Conservation (phyloP, 2,888 invertebrate species). For the Mayetiola destructor region DNA sequence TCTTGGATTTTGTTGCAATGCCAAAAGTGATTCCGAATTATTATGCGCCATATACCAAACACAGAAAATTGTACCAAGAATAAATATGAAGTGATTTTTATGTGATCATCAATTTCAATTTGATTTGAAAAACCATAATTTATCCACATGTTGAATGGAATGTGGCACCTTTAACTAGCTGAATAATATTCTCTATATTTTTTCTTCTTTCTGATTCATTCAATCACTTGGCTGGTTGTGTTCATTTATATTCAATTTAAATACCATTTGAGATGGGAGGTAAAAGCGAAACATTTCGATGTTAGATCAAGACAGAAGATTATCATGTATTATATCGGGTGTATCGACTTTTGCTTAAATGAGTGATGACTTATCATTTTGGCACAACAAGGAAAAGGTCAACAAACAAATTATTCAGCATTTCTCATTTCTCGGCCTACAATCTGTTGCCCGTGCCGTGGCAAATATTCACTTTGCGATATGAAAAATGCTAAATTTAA, state of each 20-base stretch:
- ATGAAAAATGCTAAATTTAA: not conserved
- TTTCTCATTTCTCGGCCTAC: not conserved
- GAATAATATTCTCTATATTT: not conserved
- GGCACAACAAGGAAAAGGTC: not conserved
- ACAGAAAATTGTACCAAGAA: constrained; percentile 1
- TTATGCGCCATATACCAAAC: not conserved
- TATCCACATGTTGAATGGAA: not conserved
- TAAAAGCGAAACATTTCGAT: too few relatives aligned
- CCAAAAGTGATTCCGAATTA: not conserved
- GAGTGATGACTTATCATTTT: constrained; percentile 4
- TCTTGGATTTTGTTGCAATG: not conserved
- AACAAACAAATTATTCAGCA: constrained; percentile 9
- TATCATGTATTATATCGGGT: too few relatives aligned
- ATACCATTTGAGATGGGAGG: constrained; percentile 8
- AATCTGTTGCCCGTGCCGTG: too few relatives aligned
- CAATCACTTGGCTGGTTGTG: too few relatives aligned
- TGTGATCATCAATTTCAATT: constrained; percentile 12
- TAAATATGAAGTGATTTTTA: constrained; percentile 12
- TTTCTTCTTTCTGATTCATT: not conserved
- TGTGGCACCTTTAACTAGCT: not conserved
- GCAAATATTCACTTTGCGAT: constrained; percentile 1
- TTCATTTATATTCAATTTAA: constrained; percentile 10
- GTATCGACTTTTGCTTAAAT: constrained; percentile 2
- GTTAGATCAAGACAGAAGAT: constrained; percentile 7
- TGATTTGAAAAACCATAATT: constrained; percentile 12